These are phyloP conservation scores for Yponomeuta evonymella DNA, from an alignment of 2,888 invertebrate genomes.

Conservation along the genomic window DNA sequence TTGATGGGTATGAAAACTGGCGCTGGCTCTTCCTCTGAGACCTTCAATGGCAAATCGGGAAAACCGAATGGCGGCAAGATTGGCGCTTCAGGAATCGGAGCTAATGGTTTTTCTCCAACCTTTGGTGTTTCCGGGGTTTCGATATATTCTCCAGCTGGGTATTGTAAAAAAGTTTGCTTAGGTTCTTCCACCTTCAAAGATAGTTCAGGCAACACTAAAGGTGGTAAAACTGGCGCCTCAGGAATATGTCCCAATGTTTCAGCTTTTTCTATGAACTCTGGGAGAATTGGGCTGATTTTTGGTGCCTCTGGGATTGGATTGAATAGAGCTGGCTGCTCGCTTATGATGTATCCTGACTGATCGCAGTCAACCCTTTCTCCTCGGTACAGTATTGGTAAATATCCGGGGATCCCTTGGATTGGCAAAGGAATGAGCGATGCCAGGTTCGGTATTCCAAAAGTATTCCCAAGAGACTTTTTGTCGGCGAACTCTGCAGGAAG, in stretches of 20 bases:
- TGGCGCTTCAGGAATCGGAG: slow-evolving; percentile 4
- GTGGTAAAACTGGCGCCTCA: slow-evolving; percentile 23
- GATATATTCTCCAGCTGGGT: neutral
- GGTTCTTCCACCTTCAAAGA: neutral
- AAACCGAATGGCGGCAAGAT: slow-evolving; percentile 19
- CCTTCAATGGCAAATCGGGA: slow-evolving; percentile 16
- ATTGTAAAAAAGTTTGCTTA: neutral
- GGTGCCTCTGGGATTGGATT: slow-evolving; percentile 18
- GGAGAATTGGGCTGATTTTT: neutral
- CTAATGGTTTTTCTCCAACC: neutral
- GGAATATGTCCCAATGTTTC: slow-evolving; percentile 20
- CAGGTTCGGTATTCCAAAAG: neutral
- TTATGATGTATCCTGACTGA: neutral
- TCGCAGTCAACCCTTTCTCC: neutral
- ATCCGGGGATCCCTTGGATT: neutral
- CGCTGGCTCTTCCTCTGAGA: neutral
- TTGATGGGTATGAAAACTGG: neutral
- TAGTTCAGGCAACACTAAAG: slow-evolving; percentile 3
- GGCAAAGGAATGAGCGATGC: neutral
- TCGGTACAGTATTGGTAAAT: neutral
- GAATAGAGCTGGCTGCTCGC: neutral
- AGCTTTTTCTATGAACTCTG: slow-evolving; percentile 13
- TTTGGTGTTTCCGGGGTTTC: neutral
- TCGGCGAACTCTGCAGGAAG: slow-evolving; percentile 16
- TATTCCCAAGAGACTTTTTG: neutral